These are phyloP conservation scores for Novumbra hubbsi DNA, from an alignment of 2,797 vertebrate genomes.

Conservation along the genomic window DNA sequence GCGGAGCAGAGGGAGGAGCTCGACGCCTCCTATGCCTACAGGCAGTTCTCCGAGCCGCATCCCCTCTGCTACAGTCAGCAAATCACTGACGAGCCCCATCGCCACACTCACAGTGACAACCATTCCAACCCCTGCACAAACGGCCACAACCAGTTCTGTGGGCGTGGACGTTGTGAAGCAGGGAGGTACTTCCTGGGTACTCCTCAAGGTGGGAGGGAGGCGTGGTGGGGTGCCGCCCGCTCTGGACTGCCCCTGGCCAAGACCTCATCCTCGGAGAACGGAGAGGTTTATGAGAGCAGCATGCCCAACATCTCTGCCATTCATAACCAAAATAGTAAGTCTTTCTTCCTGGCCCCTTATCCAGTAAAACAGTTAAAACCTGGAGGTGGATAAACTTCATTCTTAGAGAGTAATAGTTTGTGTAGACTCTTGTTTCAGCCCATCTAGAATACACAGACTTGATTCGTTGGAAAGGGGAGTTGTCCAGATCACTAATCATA, in stretches of 20 bases:
- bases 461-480: background rate
- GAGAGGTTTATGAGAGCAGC: slow-evolving; percentile 79
- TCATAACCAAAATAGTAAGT: slow-evolving; percentile 88
- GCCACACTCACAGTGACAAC: slow-evolving; percentile 64
- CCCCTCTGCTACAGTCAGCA: slow-evolving; percentile 82
- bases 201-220: slow-evolving; percentile 79
- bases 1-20: slow-evolving; percentile 82
- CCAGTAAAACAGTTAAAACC: background rate
- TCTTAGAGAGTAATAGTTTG: background rate
- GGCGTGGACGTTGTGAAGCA: slow-evolving; percentile 87
- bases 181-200: slow-evolving; percentile 91
- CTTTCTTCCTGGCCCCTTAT: background rate
- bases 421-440: too few relatives aligned
- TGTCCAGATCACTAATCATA: background rate
- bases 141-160: slow-evolving; percentile 82
- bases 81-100: slow-evolving; percentile 66
- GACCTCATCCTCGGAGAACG: slow-evolving; percentile 79
- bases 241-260: slow-evolving; percentile 82
- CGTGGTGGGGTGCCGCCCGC: slow-evolving; percentile 84
- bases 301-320: slow-evolving; percentile 85
- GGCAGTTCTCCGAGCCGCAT: slow-evolving; percentile 80
- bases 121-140: slow-evolving; percentile 70
- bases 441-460: background rate
- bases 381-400: background rate
- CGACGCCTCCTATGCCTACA: slow-evolving; percentile 85